phyloP scores from a whole-genome alignment of 2,888 invertebrate genomes.

The Eupeodes luniger region DNA sequence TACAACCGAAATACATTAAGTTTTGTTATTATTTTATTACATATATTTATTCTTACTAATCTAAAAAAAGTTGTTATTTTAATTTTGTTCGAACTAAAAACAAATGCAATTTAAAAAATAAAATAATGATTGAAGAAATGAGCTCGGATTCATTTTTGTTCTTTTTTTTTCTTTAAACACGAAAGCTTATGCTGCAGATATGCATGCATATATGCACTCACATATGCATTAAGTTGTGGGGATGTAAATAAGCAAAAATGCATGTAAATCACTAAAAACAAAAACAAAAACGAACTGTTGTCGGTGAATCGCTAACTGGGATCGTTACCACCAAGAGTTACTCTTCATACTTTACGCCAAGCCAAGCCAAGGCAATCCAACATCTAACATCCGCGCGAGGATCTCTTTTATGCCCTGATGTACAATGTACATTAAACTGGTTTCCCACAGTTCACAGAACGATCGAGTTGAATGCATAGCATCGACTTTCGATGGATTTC shows the following conservation, averaged over 20 bases:
- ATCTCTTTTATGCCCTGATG: conserved; percentile 48
- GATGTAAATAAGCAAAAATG: conserved; percentile 75
- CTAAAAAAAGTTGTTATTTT: too few relatives aligned
- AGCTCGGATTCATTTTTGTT: conserved; percentile 35
- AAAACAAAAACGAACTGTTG: conserved; percentile 67
- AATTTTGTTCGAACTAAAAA: neutral
- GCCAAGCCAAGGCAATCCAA: neutral
- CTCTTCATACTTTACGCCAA: neutral
- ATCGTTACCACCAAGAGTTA: conserved; percentile 38
- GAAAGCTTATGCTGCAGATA: conserved; percentile 27
- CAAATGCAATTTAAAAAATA: neutral
- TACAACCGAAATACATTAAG: too few relatives aligned
- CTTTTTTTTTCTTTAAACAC: conserved; percentile 60
- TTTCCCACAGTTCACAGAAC: conserved; percentile 69
- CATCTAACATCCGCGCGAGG: conserved; percentile 29
- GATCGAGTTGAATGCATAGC: conserved; percentile 18
- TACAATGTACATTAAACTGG: conserved; percentile 49
- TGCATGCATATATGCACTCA: conserved; percentile 35
- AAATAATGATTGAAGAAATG: conserved; percentile 47
- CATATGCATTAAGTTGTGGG: conserved; percentile 35
- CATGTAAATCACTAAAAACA: conserved; percentile 72
- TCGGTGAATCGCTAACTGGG: conserved; percentile 56
- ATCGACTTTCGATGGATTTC: conserved; percentile 62
- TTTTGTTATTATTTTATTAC: too few relatives aligned
- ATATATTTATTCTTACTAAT: too few relatives aligned